Evolutionary conservation across 2,888 invertebrate genomes (phyloP).

Genomic region (Drymonia ruficornis): DNA sequence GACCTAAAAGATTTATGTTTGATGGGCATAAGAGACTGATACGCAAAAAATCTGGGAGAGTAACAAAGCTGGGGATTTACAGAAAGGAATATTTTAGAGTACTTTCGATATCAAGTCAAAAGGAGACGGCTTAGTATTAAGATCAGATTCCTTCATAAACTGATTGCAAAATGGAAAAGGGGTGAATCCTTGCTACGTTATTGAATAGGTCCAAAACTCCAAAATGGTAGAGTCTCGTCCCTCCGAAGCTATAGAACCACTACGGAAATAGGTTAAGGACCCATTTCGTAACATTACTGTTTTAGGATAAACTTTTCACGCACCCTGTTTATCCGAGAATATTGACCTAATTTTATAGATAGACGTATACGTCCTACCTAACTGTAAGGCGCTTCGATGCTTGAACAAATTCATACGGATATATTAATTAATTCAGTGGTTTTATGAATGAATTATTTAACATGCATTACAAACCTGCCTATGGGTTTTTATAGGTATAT

Average conservation of each 20-base stretch:
- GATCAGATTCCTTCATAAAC: not conserved
- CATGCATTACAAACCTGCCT: no score
- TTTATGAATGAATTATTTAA: constrained; percentile 10
- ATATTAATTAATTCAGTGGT: not conserved
- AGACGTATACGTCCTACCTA: constrained; percentile 7
- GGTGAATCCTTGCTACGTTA: constrained; percentile 11
- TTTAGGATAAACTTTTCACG: constrained; percentile 45
- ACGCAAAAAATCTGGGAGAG: constrained; percentile 17
- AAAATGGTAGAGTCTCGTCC: constrained; percentile 26
- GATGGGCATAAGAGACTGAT: constrained; percentile 38
- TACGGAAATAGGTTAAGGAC: constrained; percentile 44
- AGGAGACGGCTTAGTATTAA: not conserved
- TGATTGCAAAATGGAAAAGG: not conserved
- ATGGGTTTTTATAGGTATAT: no score
- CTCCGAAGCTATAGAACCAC: constrained; percentile 28
- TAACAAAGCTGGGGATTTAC: constrained; percentile 9
- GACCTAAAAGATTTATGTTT: constrained; percentile 38
- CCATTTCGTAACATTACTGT: constrained; percentile 44
- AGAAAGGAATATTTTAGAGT: not conserved
- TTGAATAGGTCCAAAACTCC: constrained; percentile 22
- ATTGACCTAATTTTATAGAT: constrained; percentile 45
- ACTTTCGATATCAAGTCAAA: no score
- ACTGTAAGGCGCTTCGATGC: constrained; percentile 37
- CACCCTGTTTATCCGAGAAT: constrained; percentile 40
- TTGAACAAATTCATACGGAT: not conserved